Evolutionary conservation across 2,797 vertebrate species (phyloP).

Genomic region (Sebastes aleutianus): DNA sequence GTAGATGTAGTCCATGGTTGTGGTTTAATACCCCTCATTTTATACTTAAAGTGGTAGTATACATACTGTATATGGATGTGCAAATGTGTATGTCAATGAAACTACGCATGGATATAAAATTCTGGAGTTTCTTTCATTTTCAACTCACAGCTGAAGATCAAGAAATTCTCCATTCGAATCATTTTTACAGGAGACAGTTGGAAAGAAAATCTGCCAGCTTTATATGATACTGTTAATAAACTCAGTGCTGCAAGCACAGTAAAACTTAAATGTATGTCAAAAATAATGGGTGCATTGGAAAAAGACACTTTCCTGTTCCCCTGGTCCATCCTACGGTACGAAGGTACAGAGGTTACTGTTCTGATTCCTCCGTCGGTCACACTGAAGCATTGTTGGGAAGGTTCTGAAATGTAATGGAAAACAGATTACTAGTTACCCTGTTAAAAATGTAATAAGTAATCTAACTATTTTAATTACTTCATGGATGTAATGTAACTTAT

Average conservation of each 20-base stretch:
- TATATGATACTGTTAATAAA: background rate
- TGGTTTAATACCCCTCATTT: slow-evolving; percentile 21
- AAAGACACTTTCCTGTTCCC: background rate
- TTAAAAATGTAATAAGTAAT: too few species aligned
- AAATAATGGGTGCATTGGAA: background rate
- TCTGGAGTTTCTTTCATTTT: background rate
- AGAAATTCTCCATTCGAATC: background rate
- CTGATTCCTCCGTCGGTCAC: too few species aligned
- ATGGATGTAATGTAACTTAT: too few species aligned
- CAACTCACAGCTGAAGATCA: background rate
- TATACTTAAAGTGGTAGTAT: background rate
- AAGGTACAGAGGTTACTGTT: too few species aligned
- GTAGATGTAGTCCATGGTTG: background rate
- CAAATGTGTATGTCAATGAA: background rate
- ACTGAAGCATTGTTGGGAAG: too few species aligned
- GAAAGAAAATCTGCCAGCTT: background rate
- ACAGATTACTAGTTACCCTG: too few species aligned
- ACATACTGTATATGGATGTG: slow-evolving; percentile 1
- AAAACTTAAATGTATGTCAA: too few species aligned
- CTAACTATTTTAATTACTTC: too few species aligned
- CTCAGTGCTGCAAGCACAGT: too few species aligned
- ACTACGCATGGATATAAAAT: background rate
- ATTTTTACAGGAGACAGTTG: background rate
- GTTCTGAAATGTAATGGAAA: too few species aligned
- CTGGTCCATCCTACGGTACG: too few species aligned